Evolutionary conservation across 2,888 invertebrate genomes (phyloP), one percentile per base, ranked within the genome.

Genomic region (Furcula furcula): DNA sequence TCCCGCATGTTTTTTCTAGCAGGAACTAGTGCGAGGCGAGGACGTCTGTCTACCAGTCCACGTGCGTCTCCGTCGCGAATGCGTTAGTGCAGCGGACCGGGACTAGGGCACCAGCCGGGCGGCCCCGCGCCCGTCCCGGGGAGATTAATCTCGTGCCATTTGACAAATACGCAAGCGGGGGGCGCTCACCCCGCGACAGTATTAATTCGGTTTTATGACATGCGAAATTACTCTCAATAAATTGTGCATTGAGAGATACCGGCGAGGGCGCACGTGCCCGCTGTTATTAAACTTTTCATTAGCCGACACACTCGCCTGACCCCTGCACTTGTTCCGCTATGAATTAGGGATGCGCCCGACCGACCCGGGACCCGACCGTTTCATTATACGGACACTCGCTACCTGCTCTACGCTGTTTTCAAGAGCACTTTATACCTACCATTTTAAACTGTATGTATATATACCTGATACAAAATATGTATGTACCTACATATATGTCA

Each of bases 201-300:
- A 84, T 83, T 86, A 79, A 86, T 87, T 81, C 67, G 76, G 76
- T 75, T 87, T 86, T 86, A 87, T 87, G 87, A 87, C 86, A 86
- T 85, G 84, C 84, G 76, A 85, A 86, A 87, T 86, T 85, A 69
- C 80, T 81, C 77, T 72, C 78, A 76, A 85, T 82, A 83, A 80
- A 80, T 80, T 76, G 82, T 76, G 71, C 76, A 76, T 76, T 60
- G 72, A 65, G 70, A 65, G 63, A 60, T 52, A 52, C 34, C 36
- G 40, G 39, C 36, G 57, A 34, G 42, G 48, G 45, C 31, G 36
- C 85, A 85, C 84, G 85, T 84, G 85, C 76, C 60, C 48, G 44
- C 54, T 66, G 76, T 75, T 80, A 86, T 85, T 86, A 84, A 83
- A 86, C 76, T 82, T 83, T 83, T 82, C 79, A 83, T 84, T 81